Base-by-base conservation (phyloP, 2,797 vertebrate species). In the Streptopelia turtur region DNA sequence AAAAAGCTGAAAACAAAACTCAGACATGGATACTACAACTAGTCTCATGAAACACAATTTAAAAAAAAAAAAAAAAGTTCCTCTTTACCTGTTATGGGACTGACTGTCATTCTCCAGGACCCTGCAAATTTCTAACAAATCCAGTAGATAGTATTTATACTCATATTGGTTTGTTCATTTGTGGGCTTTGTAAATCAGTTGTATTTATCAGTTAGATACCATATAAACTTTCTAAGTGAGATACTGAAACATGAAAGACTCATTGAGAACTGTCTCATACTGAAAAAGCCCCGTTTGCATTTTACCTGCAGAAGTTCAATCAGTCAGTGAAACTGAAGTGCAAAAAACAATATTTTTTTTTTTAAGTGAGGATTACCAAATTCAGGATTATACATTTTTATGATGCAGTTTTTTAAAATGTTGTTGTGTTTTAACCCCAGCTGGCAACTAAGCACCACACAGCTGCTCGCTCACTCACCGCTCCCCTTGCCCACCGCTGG, bases 341-440 rank as follows among this genome's bases (percentile, higher is more conserved):
- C 2, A 77, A 43, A 78, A n/a, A 16, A 21, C 4, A 0, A 7
- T 7, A 7, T 4, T 0, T 8, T 53, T 60, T 55, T 55, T 83
- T 55, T 1, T 12, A 92, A 93, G 11, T 39, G 30, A 71, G 10
- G 10, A 75, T 6, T 39, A 52, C 15, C 15, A 16, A 69, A 68
- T 76, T 57, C 21, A 61, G 25, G 31, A 55, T 72, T 27, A 31
- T 2, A 69, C 39, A 50, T 63, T 74, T 77, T 76, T 92, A 33
- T 88, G 16, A 37, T 55, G 23, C 10, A 37, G 8, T 55, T 76
- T 83, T 94, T 61, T 11, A 16, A 70, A 83, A 64, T 71, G 3
- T 43, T 43, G 41, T 43, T 16, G 16, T 43, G 41, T 43, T 43
- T 43, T 18, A 43, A 43, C 41, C 41, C 41, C 41, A 43, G 41